Percentiles rank a stretch among this genome's conserved stretches.
Conservation (phyloP, 2,797 vertebrate genomes). For the Phataginus tetradactyla region DNA sequence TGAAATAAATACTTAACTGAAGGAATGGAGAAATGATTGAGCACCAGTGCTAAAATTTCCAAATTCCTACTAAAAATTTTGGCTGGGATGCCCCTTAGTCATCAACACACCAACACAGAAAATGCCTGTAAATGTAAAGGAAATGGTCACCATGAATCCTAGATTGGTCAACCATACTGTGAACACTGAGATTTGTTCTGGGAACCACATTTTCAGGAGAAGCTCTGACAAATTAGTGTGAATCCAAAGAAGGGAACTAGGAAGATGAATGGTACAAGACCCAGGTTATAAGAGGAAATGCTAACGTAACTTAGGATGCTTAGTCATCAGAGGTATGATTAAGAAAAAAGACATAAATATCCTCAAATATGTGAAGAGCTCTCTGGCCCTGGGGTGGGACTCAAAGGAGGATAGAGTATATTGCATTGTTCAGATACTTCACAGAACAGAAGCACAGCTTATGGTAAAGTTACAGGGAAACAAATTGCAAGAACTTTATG, state of each 20-base stretch:
- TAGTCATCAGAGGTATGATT: neutral
- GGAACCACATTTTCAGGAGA: neutral
- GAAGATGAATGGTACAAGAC: neutral
- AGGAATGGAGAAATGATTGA: neutral
- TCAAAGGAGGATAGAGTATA: neutral
- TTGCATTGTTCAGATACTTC: neutral
- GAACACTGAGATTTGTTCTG: neutral
- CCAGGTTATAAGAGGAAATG: neutral
- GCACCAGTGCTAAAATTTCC: neutral
- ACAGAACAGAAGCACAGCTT: neutral
- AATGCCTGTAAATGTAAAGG: neutral
- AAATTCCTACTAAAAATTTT: constrained; percentile 7
- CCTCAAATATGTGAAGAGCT: neutral
- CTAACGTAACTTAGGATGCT: neutral
- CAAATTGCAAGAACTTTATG: neutral
- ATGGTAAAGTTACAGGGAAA: neutral
- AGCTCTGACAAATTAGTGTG: neutral
- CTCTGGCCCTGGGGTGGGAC: neutral
- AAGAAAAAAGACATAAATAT: neutral
- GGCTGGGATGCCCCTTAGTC: neutral
- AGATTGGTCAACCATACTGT: neutral
- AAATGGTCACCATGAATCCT: neutral
- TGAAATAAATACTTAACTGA: neutral
- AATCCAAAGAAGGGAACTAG: neutral
- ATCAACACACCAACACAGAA: neutral